A percentile compares a stretch with the other conserved stretches of the same genome.
These are phyloP conservation scores for Laticauda laticaudata DNA, from an alignment of 2,113 vertebrate species.

Conservation along the genomic window DNA sequence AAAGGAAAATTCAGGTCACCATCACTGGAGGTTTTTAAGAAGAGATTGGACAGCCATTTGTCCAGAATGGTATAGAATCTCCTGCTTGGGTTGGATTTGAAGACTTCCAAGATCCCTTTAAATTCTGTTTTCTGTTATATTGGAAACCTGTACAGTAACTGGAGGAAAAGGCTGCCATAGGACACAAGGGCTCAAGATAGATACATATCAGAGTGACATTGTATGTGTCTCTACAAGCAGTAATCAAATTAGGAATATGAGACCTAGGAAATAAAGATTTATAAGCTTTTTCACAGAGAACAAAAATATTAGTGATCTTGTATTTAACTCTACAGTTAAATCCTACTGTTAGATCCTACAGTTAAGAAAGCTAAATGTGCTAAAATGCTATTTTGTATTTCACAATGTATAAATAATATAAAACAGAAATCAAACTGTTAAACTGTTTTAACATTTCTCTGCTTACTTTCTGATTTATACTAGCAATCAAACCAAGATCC, in stretches of 20 bases:
- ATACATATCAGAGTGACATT: background rate
- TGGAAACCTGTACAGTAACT: background rate
- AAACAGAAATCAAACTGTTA: slow-evolving; percentile 1
- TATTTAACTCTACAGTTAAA: background rate
- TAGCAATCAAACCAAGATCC: background rate
- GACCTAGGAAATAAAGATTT: background rate
- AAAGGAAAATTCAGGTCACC: background rate
- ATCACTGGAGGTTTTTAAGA: background rate
- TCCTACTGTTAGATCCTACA: background rate
- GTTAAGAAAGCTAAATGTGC: background rate
- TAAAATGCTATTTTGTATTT: background rate
- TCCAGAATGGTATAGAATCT: background rate
- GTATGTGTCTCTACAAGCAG: background rate
- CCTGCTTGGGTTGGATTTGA: background rate
- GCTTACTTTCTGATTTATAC: background rate
- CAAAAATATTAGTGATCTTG: background rate
- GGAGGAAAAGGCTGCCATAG: slow-evolving; percentile 3
- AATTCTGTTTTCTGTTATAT: background rate
- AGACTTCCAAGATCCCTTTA: background rate
- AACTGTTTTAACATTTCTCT: slow-evolving; percentile 4
- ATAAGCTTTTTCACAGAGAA: background rate
- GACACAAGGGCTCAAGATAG: background rate
- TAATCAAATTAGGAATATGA: background rate
- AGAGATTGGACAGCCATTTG: background rate
- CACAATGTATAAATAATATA: background rate